A percentile compares a stretch with the other conserved stretches of the same genome.
Evolutionary conservation across 2,113 vertebrate species (phyloP).

Genomic region (Phaetusa simplex): DNA sequence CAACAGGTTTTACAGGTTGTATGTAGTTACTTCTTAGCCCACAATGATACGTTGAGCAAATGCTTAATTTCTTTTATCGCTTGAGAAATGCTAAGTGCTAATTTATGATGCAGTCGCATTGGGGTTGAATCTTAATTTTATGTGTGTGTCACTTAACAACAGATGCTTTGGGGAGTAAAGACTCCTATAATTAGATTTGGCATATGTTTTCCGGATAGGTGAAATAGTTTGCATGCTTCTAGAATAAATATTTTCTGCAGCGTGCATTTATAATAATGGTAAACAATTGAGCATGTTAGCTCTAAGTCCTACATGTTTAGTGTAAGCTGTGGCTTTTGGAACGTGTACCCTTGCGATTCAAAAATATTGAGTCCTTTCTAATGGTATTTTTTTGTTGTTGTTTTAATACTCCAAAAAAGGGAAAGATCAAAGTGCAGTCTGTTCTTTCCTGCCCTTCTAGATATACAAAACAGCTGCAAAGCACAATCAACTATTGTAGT

Average conservation of each 20-base stretch:
- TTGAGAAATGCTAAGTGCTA: background rate
- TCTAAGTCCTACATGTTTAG: background rate
- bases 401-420: conserved; percentile 72
- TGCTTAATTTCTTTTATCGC: background rate
- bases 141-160: background rate
- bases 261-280: conserved; percentile 16
- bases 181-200: conserved; percentile 27
- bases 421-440: conserved; percentile 73
- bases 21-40: background rate
- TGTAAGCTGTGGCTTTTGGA: conserved; percentile 46
- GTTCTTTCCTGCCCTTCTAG: conserved; percentile 65
- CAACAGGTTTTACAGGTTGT: background rate
- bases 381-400: conserved; percentile 71
- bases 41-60: background rate
- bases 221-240: conserved; percentile 43
- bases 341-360: conserved; percentile 16
- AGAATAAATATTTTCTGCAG: conserved; percentile 60
- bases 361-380: conserved; percentile 61
- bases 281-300: conserved; percentile 32
- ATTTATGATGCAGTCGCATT: background rate
- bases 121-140: background rate
- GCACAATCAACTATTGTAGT: conserved; percentile 73
- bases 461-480: conserved; percentile 69
- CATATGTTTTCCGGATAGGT: conserved; percentile 38
- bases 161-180: conserved; percentile 8